Conservation (phyloP, 2,888 invertebrate species). For the Aphodius sticticus region DNA sequence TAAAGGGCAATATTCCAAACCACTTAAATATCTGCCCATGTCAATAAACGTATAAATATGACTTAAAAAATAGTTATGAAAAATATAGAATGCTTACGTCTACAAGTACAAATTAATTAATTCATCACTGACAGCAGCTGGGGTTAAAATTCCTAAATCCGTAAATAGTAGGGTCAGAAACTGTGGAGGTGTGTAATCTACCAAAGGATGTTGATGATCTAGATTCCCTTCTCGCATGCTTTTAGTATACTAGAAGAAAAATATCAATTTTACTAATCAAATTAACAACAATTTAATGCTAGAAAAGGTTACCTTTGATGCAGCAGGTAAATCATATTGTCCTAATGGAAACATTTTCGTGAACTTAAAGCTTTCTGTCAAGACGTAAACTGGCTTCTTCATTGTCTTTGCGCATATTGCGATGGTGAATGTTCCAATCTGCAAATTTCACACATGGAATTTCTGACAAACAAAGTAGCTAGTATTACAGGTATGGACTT, state of each 20-base stretch:
- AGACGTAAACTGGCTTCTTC: constrained; percentile 94
- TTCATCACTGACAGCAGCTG: constrained; percentile 97
- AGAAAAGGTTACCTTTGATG: constrained; percentile 75
- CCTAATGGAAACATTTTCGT: constrained; percentile 92
- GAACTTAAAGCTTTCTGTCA: constrained; percentile 98
- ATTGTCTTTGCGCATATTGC: constrained; percentile 86
- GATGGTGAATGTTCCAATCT: constrained; percentile 87
- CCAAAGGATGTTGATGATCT: constrained; percentile 79
- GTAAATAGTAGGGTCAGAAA: constrained; percentile 94
- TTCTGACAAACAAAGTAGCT: no score
- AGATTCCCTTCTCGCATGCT: constrained; percentile 59
- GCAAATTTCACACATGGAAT: constrained; percentile 47
- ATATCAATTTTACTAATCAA: not conserved
- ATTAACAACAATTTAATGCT: not conserved
- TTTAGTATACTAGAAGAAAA: constrained; percentile 63
- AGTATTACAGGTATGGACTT: not conserved
- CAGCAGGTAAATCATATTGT: constrained; percentile 88
- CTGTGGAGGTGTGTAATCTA: constrained; percentile 96
- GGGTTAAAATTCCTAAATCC: constrained; percentile 94
- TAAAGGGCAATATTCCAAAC: not conserved
- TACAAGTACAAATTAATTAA: constrained; percentile 94
- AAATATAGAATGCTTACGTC: constrained; percentile 47
- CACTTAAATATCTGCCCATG: not conserved
- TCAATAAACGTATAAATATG: constrained; percentile 17
- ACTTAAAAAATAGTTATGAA: constrained; percentile 27